Evolutionary conservation across 2,113 vertebrate species (phyloP).

Genomic region (Verasper variegatus): DNA sequence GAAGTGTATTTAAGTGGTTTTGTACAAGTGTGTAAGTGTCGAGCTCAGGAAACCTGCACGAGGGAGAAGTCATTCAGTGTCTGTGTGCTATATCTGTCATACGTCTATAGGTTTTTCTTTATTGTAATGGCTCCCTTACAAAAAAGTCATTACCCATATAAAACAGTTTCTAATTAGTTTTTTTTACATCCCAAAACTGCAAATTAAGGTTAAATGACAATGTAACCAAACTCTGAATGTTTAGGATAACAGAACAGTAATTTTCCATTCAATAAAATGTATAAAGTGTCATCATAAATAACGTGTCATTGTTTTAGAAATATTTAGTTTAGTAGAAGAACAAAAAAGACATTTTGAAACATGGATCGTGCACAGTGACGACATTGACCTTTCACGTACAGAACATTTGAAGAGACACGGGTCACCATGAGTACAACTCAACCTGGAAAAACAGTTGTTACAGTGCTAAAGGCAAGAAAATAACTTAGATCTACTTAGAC

Average conservation of each 20-base stretch:
- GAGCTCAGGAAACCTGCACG: neutral
- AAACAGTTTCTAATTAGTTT: neutral
- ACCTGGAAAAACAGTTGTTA: no score
- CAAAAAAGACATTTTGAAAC: no score
- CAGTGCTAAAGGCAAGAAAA: no score
- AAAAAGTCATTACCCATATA: neutral
- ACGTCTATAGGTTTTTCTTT: neutral
- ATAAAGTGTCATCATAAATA: neutral
- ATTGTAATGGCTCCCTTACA: neutral
- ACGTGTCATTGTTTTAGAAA: neutral
- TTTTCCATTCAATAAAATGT: neutral
- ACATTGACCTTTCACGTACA: neutral
- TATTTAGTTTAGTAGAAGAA: no score
- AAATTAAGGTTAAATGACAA: neutral
- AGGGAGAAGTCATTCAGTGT: neutral
- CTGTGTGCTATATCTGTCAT: no score
- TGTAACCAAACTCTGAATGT: neutral
- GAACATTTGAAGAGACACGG: neutral
- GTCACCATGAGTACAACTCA: no score
- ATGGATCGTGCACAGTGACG: neutral
- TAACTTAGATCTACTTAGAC: no score
- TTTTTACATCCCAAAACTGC: neutral
- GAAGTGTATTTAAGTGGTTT: constrained; percentile 19
- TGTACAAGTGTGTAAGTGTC: neutral
- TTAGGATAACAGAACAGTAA: neutral